Evolutionary conservation across 2,888 invertebrate genomes (phyloP), one percentile per base, ranked within the genome.

Genomic region (Pteria penguin): DNA sequence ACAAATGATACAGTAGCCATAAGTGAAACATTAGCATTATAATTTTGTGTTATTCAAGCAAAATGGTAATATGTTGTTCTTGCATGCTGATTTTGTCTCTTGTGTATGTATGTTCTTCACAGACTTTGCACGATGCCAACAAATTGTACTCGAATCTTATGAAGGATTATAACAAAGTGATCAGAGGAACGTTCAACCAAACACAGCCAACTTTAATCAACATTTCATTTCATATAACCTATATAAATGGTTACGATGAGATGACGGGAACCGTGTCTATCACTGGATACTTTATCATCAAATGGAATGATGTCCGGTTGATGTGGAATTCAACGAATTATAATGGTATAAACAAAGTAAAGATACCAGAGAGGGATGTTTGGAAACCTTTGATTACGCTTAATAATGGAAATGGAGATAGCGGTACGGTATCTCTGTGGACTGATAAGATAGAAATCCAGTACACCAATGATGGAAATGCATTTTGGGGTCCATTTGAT

Each of bases 211-310:
- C 72, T 3, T 11, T 27, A n/a, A 24, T 79, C 8, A 63, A 62
- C 11, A 31, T 75, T 14, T 61, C 14, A 2, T 61, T 77, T 29
- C 66, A 62, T 5, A 62, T 80, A 3, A 54, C 54, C 18, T 61
- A 68, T n/a, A 66, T 80, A 11, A 66, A 75, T 24, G 77, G 75
- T 22, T 80, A 78, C 36, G 70, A 75, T 29, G 80, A 78, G 36
- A 66, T 72, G n/a, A 62, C 72, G 0, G 78, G 75, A 26, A 55
- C 68, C 18, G 45, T 80, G 3, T 61, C 80, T 2, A 58, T 68
- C 1, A 67, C 75, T n/a, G 68, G 61, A 8, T 60, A 63, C 1
- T 22, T 80, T n/a, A 29, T 58, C 14, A 57, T 80, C 31, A 33
- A 8, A 1, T 80, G 80, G 80, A 22, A 0, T 24, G 80, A 80